Percentiles rank a stretch among this genome's conserved stretches.
Conservation (phyloP, 23 tunicate genomes). For the Oikopleura vanhoeffeni region DNA sequence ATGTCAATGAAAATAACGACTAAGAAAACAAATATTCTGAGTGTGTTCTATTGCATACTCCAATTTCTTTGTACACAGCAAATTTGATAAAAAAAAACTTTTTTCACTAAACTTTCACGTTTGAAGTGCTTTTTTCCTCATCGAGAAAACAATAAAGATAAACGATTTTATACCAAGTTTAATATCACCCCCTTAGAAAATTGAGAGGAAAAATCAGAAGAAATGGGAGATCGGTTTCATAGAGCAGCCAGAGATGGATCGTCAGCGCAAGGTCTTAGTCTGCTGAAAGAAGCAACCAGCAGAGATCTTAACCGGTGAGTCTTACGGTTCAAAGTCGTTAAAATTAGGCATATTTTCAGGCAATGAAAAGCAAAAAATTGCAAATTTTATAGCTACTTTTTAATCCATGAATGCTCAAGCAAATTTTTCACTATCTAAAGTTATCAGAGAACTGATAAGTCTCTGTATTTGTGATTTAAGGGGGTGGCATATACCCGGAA, state of each 20-base stretch:
- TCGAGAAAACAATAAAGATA: background rate
- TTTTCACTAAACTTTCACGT: background rate
- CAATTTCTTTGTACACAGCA: background rate
- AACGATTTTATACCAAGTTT: background rate
- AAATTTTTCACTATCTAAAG: no score
- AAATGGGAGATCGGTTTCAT: constrained; percentile 9
- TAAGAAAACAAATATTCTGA: background rate
- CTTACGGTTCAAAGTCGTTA: no score
- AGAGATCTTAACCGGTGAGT: constrained; percentile 1
- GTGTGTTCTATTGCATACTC: background rate
- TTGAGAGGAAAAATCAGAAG: background rate
- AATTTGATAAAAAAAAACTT: background rate
- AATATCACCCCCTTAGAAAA: background rate
- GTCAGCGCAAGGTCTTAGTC: background rate
- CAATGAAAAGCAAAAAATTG: no score
- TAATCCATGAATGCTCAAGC: no score
- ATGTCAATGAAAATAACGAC: no score
- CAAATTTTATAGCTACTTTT: no score
- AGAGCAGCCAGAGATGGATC: constrained; percentile 9
- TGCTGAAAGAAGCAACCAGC: constrained; percentile 9
- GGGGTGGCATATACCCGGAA: no score
- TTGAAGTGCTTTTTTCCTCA: background rate
- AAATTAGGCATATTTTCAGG: no score
- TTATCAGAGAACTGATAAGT: no score
- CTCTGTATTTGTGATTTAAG: no score